Percentiles rank a stretch among this genome's conserved stretches.
Evolutionary conservation across 2,888 invertebrate species (phyloP).

Genomic region (Alitta virens): DNA sequence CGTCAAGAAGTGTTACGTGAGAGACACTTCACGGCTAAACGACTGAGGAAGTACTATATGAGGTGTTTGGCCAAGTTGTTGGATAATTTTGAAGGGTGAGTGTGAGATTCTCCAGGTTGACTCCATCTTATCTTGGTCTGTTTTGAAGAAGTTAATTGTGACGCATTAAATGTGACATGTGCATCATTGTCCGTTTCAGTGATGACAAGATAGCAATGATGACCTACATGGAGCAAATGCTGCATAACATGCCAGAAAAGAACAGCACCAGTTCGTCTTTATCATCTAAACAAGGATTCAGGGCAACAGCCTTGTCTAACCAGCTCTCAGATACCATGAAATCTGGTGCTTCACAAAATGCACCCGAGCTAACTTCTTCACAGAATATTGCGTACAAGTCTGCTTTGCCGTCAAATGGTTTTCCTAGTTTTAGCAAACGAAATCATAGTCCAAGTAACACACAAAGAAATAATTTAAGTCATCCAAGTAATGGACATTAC

Average conservation of each 20-base stretch:
- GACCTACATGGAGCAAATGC: constrained; percentile 11
- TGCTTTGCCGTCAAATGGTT: too few relatives aligned
- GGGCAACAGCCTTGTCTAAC: not conserved
- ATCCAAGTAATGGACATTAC: too few relatives aligned
- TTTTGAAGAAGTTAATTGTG: too few relatives aligned
- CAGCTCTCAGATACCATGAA: not conserved
- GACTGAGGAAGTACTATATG: constrained; percentile 30
- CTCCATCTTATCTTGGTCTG: too few relatives aligned
- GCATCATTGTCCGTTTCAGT: not conserved
- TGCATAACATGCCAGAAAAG: constrained; percentile 16
- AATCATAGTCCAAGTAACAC: too few relatives aligned
- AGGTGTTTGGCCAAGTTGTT: constrained; percentile 25
- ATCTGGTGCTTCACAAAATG: not conserved
- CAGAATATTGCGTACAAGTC: too few relatives aligned
- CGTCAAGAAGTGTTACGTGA: constrained; percentile 38
- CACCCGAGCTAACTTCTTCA: not conserved
- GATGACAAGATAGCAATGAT: constrained; percentile 3
- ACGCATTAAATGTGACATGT: not conserved
- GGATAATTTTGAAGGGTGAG: constrained; percentile 11
- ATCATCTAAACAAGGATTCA: not conserved
- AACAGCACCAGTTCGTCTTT: constrained; percentile 11
- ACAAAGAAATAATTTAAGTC: too few relatives aligned
- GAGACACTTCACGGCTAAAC: constrained; percentile 27
- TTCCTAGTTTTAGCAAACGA: too few relatives aligned
- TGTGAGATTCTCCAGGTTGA: not conserved